Conservation (phyloP, 2,888 invertebrate species). For the Folsomia manolachei region DNA sequence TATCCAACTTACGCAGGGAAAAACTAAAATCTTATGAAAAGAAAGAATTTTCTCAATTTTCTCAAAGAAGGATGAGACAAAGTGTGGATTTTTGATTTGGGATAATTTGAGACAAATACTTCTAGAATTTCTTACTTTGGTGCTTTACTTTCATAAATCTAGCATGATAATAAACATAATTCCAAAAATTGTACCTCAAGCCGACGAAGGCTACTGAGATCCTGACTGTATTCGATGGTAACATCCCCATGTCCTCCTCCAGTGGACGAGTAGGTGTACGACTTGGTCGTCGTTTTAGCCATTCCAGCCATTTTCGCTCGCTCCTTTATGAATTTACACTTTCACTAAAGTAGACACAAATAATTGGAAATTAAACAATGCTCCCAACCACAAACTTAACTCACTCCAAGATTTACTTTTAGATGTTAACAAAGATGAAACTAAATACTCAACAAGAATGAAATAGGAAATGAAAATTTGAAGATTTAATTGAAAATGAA, state of each 20-base stretch:
- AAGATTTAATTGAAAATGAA: not conserved
- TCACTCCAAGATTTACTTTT: not conserved
- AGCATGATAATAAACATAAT: not conserved
- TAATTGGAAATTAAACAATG: not conserved
- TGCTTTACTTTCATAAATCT: not conserved
- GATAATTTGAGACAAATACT: not conserved
- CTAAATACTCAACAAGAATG: not conserved
- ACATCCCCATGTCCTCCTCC: slow-evolving; percentile 73
- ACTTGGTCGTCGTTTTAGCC: slow-evolving; percentile 78
- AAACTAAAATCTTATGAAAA: too few relatives aligned
- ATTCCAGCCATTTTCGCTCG: slow-evolving; percentile 51
- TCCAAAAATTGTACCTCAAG: slow-evolving; percentile 77
- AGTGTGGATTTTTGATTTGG: too few relatives aligned
- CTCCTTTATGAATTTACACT: not conserved
- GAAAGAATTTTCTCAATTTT: too few relatives aligned
- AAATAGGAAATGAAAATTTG: not conserved
- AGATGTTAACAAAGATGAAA: not conserved
- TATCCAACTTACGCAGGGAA: too few relatives aligned
- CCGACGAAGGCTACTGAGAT: slow-evolving; percentile 89
- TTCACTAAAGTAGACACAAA: not conserved
- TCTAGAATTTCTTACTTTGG: too few relatives aligned
- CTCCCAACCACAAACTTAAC: not conserved
- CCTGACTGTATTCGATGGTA: slow-evolving; percentile 91
- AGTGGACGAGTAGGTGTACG: slow-evolving; percentile 76
- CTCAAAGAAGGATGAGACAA: too few relatives aligned